Evolutionary conservation across 2,888 invertebrate species (phyloP), one percentile per base, ranked within the genome.

Genomic region (Hydrotaea diabolus): DNA sequence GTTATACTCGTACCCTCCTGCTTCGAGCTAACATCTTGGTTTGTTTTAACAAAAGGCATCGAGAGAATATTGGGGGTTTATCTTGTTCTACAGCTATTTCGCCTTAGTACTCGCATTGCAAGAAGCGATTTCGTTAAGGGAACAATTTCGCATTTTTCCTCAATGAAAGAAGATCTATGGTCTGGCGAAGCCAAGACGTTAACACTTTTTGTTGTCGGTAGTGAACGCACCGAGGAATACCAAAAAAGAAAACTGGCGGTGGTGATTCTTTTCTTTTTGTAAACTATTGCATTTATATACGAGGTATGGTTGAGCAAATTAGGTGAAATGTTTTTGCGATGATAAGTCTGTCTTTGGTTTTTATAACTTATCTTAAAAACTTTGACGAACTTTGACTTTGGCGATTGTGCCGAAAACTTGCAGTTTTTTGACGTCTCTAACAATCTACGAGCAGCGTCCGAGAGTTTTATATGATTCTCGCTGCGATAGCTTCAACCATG

Each of bases 41-140:
- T 39, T 39, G 39, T 39, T 39, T 39, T 39, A 49, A 49, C 49
- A 49, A 49, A 49, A 49, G 49, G 2, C 49, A 49, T 49, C n/a
- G 49, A 15, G n/a, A 49, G 49, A 1, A 49, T 49, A 49, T 49
- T 9, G n/a, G 49, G 15, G 49, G 49, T 2, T 13, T 49, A 13
- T 19, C 55, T 21, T 1, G 2, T 55, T 53, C 19, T 13, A 21
- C 55, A 8, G 19, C 11, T 4, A 21, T 11, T 4, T 55, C 21
- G 55, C 8, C 8, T 17, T 21, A 21, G 55, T 55, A n/a, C 15
- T 3, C 15, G 19, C 55, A 53, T 53, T 17, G 53, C 8, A 21
- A 55, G 55, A 55, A 11, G 55, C 55, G 55, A 55, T 55, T 55
- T 55, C 55, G 55, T 55, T 55, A 8, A 55, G 55, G 55, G 55